Base-by-base conservation (phyloP, 2,888 invertebrate species). In the Caenorhabditis doughertyi region DNA sequence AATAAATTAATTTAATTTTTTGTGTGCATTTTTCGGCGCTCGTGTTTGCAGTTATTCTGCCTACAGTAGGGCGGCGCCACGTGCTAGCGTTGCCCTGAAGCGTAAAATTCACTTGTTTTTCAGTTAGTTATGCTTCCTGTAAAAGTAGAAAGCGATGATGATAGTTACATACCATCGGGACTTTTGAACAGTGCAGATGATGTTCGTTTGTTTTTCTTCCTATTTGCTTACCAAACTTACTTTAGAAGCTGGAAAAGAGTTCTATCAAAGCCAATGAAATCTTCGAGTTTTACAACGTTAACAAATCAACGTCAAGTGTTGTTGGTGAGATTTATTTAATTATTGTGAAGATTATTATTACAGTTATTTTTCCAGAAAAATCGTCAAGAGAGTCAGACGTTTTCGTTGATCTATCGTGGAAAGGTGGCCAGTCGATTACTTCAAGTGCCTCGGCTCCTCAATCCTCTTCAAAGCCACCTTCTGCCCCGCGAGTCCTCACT, bases 101-200 rank as follows among this genome's bases (percentile, higher is more conserved):
- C n/a, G n/a, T n/a, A n/a, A n/a, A n/a, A n/a, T n/a, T n/a, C n/a
- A n/a, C n/a, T n/a, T n/a, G n/a, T n/a, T n/a, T n/a, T n/a, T n/a
- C n/a, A n/a, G n/a, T 7, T 21, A 13, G 29, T 27, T 1, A 60
- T 60, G 68, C 55, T 68, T 11, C 55, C 53, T 8, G 51, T 35
- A 9, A 39, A 27, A 32, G 16, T 18, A 3, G 73, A 64, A 8
- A 73, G 53, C 29, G 73, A 77, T 25, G 68, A 77, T 0, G 76
- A 76, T 53, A 29, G 13, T 47, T 77, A 77, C 25, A 29, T 77
- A 42, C 77, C 77, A 25, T 18, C 62, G 0, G 68, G 68, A 8
- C 62, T 68, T 11, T 9, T 65, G 4, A 74, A 35, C 21, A 58
- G 18, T 49, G 21, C 55, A n/a, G 32, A 56, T 5, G 49, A 49